Base-by-base conservation (phyloP, 2,797 vertebrate genomes). In the Enteromius argenteus region DNA sequence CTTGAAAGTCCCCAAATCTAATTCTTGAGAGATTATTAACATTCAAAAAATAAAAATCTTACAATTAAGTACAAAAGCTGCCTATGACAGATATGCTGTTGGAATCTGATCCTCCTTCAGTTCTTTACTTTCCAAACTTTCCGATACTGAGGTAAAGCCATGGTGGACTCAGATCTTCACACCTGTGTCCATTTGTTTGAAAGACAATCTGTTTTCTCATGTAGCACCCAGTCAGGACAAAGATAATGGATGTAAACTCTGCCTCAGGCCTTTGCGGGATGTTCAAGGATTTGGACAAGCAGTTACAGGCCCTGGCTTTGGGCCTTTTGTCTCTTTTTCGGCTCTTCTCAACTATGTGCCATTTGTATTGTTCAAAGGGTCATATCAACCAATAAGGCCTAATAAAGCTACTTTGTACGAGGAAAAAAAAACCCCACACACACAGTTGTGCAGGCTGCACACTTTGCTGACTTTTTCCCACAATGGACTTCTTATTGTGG, bases 161-260 rank as follows among this genome's bases (percentile, higher is more conserved):
- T 37, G 71, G 37, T 83, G 75, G 75, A 68, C 69, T 27, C 11
- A 44, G 56, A 60, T 23, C 67, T 85, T 88, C 80, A 83, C 87
- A 88, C 76, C 83, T 86, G 87, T 85, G 60, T 83, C 68, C 51
- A 64, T 82, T 81, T 84, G 73, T 83, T 84, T 86, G 76, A 89
- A 89, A 86, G 80, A 66, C 86, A 71, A 85, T 83, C 69, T 86
- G 64, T 83, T 83, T 75, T 87, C 56, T 89, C 80, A 80, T 72
- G 71, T 80, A 86, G 75, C 46, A 23, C 80, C 51, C 80, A 84
- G 67, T 84, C 84, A 77, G 30, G 71, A 68, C 67, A 32, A 56
- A 78, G 71, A 72, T 58, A 85, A 68, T 87, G 86, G 76, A 84
- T 83, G 79, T 84, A 78, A 80, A 80, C 73, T 23, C 39, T 76